Base-by-base conservation (phyloP, 2,888 invertebrate species). In the Brachypalpus laphriformis region DNA sequence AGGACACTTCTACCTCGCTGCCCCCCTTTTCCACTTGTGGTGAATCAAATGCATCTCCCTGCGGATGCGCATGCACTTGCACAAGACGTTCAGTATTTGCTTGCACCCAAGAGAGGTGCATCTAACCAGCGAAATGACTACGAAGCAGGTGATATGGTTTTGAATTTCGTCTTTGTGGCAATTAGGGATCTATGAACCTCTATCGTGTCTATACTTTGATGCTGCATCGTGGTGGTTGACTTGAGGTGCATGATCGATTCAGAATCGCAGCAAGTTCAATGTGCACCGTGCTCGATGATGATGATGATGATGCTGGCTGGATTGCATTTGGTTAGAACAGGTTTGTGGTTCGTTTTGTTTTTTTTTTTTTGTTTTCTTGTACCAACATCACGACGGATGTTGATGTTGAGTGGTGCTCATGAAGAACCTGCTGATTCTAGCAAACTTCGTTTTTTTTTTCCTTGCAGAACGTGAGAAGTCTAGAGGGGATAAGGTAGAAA, bases 241-340 rank as follows among this genome's bases (percentile, higher is more conserved):
- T 45, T 31, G 65, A 81, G 85, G 85, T 81, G 75, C 85, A 85
- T 85, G 85, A 85, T 85, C 85, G 85, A 85, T 81, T 85, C 85
- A 59, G 75, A 85, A 81, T 81, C 75, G 81, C 81, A 81, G 40
- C 85, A 85, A 83, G 83, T 85, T 85, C 81, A 85, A 85, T 81
- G 85, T 85, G 75, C 85, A 85, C 54, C 70, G 16, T 65, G 65
- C 70, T 65, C 56, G 70, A 63, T 65, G 56, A 63, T 49, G 75
- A 47, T n/a, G 61, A 28, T 76, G 56, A 56, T 68, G 63, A 16
- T 40, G 14, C 57, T 40, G 16, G 14, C 56, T 28, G 14, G 22
- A 16, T 18, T 66, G 66, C 78, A 66, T 72, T 78, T 78, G 59
- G 74, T 70, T 83, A 75, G 63, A 78, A 83, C 83, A 59, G 85